These are phyloP conservation scores for Tanypteryx hageni DNA, from an alignment of 2,888 invertebrate species.

Conservation along the genomic window DNA sequence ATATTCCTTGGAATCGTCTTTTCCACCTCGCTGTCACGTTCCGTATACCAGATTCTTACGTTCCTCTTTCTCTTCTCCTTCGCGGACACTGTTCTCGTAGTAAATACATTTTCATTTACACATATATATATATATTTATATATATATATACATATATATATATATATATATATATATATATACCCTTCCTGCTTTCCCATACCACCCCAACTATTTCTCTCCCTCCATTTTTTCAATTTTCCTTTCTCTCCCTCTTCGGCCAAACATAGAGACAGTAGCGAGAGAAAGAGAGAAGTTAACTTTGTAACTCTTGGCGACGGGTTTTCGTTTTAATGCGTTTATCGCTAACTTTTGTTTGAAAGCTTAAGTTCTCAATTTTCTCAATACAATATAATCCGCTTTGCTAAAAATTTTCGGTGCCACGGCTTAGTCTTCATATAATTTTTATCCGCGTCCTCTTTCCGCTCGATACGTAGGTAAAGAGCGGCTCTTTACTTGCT, in stretches of 20 bases:
- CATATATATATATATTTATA: no score
- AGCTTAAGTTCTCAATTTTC: slow-evolving; percentile 56
- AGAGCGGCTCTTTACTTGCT: no score
- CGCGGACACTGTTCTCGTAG: no score
- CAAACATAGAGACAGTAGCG: neutral
- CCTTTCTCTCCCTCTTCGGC: neutral
- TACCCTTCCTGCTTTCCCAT: neutral
- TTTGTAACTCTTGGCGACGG: neutral
- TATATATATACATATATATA: no score
- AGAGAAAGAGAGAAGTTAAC: neutral
- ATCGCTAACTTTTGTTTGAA: slow-evolving; percentile 44
- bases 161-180: neutral
- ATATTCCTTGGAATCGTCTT: no score
- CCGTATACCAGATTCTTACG: no score
- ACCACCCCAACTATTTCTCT: neutral
- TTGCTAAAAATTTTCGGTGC: slow-evolving; percentile 3
- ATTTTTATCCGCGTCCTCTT: neutral
- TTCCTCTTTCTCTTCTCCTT: no score
- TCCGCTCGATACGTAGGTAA: no score
- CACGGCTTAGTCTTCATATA: neutral
- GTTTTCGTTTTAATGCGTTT: slow-evolving; percentile 9
- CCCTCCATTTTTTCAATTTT: no score
- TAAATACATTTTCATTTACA: no score
- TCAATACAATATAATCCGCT: slow-evolving; percentile 55
- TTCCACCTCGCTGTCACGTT: no score